phyloP scores from a whole-genome alignment of 2,797 vertebrate genomes.

The Lycodopsis pacificus region DNA sequence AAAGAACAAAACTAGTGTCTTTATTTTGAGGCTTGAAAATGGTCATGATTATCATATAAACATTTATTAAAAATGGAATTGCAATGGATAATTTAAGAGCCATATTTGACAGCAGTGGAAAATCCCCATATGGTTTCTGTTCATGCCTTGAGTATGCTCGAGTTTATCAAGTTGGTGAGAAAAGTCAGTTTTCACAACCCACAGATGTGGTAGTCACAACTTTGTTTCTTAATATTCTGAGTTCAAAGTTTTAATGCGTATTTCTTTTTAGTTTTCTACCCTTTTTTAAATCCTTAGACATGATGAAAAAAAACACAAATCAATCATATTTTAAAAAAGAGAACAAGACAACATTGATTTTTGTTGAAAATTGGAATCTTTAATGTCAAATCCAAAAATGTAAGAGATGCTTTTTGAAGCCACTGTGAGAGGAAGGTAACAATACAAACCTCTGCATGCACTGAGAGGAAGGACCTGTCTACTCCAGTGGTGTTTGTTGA shows the following conservation, averaged over 20 bases:
- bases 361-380: conserved; percentile 18
- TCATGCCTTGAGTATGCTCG: not conserved
- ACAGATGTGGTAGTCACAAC: not conserved
- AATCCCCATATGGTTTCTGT: not conserved
- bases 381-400: conserved; percentile 4
- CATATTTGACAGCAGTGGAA: not conserved
- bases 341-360: not conserved
- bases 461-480: conserved; percentile 33
- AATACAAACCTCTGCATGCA: conserved; percentile 14
- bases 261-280: not conserved
- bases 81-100: not conserved
- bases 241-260: not conserved
- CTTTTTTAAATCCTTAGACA: not conserved
- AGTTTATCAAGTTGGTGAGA: not conserved
- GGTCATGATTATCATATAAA: not conserved
- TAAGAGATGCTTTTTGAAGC: conserved; percentile 6
- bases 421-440: conserved; percentile 4
- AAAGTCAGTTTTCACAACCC: not conserved
- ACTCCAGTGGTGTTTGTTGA: conserved; percentile 28
- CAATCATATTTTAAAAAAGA: not conserved
- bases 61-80: not conserved
- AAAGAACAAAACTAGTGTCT: not conserved
- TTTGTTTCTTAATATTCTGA: not conserved
- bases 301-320: not conserved
- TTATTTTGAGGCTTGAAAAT: not conserved